A percentile compares a stretch with the other conserved stretches of the same genome.
Conservation (phyloP, 2,888 invertebrate species). For the Thereva unica region DNA sequence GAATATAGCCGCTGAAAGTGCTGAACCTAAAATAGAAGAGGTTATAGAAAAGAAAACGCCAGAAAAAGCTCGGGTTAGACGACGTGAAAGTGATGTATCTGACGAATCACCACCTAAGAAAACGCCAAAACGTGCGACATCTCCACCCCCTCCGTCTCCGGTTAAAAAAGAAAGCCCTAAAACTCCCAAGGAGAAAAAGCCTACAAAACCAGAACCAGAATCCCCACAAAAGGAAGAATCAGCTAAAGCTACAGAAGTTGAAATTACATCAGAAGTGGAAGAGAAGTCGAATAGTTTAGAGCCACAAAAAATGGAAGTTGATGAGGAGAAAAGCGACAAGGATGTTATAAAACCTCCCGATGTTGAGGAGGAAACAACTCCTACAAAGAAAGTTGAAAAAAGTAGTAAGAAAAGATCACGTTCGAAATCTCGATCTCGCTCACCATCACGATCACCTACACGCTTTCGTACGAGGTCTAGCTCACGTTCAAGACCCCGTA, state of each 20-base stretch:
- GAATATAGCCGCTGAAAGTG: conserved; percentile 7
- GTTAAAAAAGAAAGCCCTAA: neutral
- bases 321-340: conserved; percentile 52
- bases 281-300: neutral
- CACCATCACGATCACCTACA: conserved; percentile 25
- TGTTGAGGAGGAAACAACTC: conserved; percentile 45
- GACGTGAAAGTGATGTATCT: conserved; percentile 1
- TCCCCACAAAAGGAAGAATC: neutral
- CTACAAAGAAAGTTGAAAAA: conserved; percentile 44
- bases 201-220: neutral
- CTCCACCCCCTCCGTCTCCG: too few species aligned
- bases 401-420: conserved; percentile 33
- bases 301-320: conserved; percentile 11
- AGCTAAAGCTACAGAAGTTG: too few species aligned
- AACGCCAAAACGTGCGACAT: neutral
- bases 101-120: conserved; percentile 8
- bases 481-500: conserved; percentile 44
- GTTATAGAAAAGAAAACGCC: conserved; percentile 12
- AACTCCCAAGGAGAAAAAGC: neutral
- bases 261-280: conserved; percentile 1
- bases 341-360: conserved; percentile 50
- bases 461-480: conserved; percentile 49
- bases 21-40: neutral
- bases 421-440: conserved; percentile 28
- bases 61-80: conserved; percentile 3